phyloP scores from a whole-genome alignment of 2,797 vertebrate genomes.

The Hozukius guyotensis region DNA sequence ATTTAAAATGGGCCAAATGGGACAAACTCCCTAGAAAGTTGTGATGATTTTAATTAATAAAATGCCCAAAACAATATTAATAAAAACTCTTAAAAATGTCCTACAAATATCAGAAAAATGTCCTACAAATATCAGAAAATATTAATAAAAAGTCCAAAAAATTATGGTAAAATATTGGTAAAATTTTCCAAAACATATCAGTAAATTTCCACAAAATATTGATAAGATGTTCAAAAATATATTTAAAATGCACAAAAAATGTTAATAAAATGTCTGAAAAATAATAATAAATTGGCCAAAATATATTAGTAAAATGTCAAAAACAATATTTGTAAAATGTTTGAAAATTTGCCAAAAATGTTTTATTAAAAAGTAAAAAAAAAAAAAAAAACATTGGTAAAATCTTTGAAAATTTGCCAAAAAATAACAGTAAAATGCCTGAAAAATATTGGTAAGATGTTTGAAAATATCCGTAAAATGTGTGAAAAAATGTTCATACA shows the following conservation, averaged over 20 bases:
- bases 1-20: background rate
- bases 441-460: too few species aligned
- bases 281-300: background rate
- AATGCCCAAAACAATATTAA: background rate
- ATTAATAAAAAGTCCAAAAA: too few species aligned
- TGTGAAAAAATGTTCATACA: too few species aligned
- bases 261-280: background rate
- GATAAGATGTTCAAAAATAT: background rate
- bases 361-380: too few species aligned
- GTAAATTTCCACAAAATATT: background rate
- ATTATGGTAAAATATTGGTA: too few species aligned
- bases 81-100: too few species aligned
- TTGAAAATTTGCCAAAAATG: background rate
- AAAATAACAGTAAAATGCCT: too few species aligned
- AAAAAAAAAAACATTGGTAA: too few species aligned
- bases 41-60: background rate
- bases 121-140: background rate
- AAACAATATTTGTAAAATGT: background rate
- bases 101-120: background rate
- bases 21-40: background rate
- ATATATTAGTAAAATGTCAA: background rate
- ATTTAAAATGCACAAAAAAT: background rate
- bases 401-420: too few species aligned
- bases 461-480: too few species aligned
- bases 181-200: background rate